These are phyloP conservation scores for Antrozous pallidus DNA, from an alignment of 2,797 vertebrate species.

Conservation along the genomic window DNA sequence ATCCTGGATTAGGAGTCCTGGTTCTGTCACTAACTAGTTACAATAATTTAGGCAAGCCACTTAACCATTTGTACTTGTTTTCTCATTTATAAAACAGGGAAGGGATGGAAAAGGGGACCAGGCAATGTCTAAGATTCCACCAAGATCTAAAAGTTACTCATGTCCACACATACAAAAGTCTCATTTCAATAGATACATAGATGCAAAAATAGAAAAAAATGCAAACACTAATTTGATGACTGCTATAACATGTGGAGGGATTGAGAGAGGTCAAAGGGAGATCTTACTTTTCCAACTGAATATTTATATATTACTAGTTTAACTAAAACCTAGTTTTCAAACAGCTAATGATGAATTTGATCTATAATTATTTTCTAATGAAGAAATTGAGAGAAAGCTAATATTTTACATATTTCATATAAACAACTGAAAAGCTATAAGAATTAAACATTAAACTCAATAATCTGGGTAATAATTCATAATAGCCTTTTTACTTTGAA, in stretches of 20 bases:
- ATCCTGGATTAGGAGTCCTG: neutral
- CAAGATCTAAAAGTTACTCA: slow-evolving; percentile 45
- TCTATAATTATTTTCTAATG: slow-evolving; percentile 25
- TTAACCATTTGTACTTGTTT: slow-evolving; percentile 27
- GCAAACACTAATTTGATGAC: slow-evolving; percentile 36
- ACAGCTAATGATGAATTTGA: neutral
- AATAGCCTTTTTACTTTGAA: slow-evolving; percentile 19
- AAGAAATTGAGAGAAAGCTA: neutral
- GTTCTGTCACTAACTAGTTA: slow-evolving; percentile 28
- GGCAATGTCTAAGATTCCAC: neutral
- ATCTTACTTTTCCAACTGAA: slow-evolving; percentile 20
- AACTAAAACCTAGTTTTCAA: slow-evolving; percentile 26
- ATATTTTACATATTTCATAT: slow-evolving; percentile 4
- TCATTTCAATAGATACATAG: slow-evolving; percentile 26
- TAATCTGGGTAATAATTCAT: slow-evolving; percentile 33
- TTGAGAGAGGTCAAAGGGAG: neutral
- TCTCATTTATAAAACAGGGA: slow-evolving; percentile 32
- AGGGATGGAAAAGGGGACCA: neutral
- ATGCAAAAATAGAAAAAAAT: slow-evolving; percentile 6
- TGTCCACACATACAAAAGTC: neutral
- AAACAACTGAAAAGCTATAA: neutral
- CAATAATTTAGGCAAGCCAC: neutral
- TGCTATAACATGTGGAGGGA: neutral
- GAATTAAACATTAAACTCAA: neutral
- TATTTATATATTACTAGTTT: neutral